Conservation (phyloP, 2,113 vertebrate genomes). For the Catharus bicknelli region DNA sequence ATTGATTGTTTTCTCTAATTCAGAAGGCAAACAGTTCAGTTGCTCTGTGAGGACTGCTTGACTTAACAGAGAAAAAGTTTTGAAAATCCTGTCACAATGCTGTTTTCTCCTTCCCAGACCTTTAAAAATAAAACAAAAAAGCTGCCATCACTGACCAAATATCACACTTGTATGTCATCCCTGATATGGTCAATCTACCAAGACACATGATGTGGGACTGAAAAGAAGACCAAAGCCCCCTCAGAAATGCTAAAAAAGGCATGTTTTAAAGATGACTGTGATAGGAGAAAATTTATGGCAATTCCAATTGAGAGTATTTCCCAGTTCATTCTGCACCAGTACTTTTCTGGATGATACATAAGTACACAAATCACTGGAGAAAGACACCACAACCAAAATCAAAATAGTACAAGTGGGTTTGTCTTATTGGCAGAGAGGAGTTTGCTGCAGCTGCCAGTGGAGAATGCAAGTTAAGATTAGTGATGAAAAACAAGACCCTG, state of each 20-base stretch:
- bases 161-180: not conserved
- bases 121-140: not conserved
- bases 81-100: not conserved
- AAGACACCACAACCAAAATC: not conserved
- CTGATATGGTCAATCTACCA: not conserved
- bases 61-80: not conserved
- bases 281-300: not conserved
- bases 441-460: not conserved
- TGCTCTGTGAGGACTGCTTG: not conserved
- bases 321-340: not conserved
- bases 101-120: not conserved
- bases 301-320: not conserved
- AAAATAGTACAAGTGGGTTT: not conserved
- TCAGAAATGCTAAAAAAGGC: not conserved
- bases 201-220: not conserved
- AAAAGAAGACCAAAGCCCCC: not conserved
- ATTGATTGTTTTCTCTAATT: not conserved
- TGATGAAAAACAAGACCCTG: constrained; percentile 22
- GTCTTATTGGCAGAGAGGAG: not conserved
- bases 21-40: not conserved
- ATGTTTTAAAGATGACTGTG: not conserved
- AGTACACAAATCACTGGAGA: not conserved
- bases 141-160: not conserved
- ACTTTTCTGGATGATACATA: not conserved
- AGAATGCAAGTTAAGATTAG: constrained; percentile 19